Base-by-base conservation (phyloP, 1,140 invertebrate species). In the Penaeus japonicus region DNA sequence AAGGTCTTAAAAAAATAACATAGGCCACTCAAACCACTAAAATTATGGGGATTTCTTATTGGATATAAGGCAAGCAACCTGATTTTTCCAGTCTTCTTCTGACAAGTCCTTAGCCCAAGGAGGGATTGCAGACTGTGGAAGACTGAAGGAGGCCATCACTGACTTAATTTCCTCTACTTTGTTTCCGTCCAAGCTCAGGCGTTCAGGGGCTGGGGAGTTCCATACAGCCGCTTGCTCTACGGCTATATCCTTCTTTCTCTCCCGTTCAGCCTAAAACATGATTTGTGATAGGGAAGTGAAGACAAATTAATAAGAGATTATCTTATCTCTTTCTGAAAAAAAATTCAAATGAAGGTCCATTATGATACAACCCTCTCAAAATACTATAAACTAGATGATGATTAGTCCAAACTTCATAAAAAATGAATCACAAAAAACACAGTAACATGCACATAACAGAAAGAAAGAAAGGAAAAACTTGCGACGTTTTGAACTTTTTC, bases 91-190 rank as follows among this genome's bases (percentile, higher is more conserved):
- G 3, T 88, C 86, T 55, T 88, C 86, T 22, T 88, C 86, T 1
- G 86, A 88, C 3, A 88, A 22, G 47, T 88, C 83, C 22, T 88
- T 79, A 53, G 86, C 86, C 86, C 86, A 88, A 7, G 80, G 39
- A 35, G 86, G 86, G 39, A 88, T 83, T 47, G 86, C 86, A 35
- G 86, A 88, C 65, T 81, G 65, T 18, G 86, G 86, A 4, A 88
- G 53, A 22, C 65, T 88, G 30, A 88, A 81, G 17, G 86, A 88
- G 3, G 86, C 86, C 86, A 88, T 88, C 15, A 62, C 86, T 39
- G 86, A 83, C 30, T 88, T 88, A 15, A 88, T 88, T 53, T 88
- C 79, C 54, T 88, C 86, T n/a, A 88, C 80, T 70, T 83, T 88
- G 35, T 73, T 73, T 22, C 86, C 65, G 30, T 88, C 86, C 27